phyloP scores from a whole-genome alignment of 2,888 invertebrate species.

The Andrena marginata region DNA sequence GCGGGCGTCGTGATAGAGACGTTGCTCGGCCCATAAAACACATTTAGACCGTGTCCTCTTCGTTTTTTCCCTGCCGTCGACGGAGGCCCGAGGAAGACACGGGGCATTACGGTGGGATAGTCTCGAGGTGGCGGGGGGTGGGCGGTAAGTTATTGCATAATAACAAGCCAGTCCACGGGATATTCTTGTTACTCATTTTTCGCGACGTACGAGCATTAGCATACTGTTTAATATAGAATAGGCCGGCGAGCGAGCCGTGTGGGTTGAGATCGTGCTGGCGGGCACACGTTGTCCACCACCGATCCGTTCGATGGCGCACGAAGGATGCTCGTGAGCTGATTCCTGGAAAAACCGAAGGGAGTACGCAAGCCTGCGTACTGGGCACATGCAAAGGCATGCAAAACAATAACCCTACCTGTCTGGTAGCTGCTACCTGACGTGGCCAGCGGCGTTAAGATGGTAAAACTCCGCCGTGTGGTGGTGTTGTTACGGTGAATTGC shows the following conservation, averaged over 20 bases:
- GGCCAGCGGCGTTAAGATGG: constrained; percentile 35
- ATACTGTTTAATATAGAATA: constrained; percentile 83
- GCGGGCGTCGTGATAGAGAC: constrained; percentile 80
- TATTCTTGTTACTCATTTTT: constrained; percentile 81
- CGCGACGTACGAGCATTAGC: constrained; percentile 78
- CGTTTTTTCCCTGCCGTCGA: constrained; percentile 11
- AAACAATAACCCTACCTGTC: constrained; percentile 51
- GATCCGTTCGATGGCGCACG: constrained; percentile 6
- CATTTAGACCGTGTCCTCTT: constrained; percentile 73
- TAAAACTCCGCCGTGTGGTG: constrained; percentile 1
- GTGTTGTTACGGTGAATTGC: background rate
- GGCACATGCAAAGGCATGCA: constrained; percentile 68
- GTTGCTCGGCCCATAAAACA: constrained; percentile 81
- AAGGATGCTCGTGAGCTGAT: constrained; percentile 42
- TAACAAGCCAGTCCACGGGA: constrained; percentile 78
- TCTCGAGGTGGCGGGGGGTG: constrained; percentile 22
- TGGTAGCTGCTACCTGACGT: constrained; percentile 16
- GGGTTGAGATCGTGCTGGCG: constrained; percentile 44
- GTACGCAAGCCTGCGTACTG: constrained; percentile 67
- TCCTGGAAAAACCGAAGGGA: constrained; percentile 64
- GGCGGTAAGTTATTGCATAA: constrained; percentile 81
- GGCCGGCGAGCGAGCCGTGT: constrained; percentile 51
- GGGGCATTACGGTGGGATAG: constrained; percentile 32
- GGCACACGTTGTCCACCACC: constrained; percentile 28
- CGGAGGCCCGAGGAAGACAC: constrained; percentile 52